A percentile compares a stretch with the other conserved stretches of the same genome.
Evolutionary conservation across 2,888 invertebrate species (phyloP).

Genomic region (Pyrrhosoma nymphula): DNA sequence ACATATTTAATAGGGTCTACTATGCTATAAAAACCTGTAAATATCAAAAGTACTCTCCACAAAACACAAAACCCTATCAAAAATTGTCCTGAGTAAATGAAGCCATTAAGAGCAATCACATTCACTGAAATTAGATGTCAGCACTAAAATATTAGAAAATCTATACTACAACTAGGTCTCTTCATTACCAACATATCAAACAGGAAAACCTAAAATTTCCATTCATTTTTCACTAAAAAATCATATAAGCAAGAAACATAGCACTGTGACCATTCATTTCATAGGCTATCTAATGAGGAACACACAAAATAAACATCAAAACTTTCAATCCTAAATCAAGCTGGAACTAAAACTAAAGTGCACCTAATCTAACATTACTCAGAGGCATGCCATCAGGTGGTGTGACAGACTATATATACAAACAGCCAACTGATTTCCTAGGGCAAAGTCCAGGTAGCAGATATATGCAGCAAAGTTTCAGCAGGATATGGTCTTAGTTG

Average conservation of each 20-base stretch:
- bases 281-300: not conserved
- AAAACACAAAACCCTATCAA: not conserved
- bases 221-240: not conserved
- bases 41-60: not conserved
- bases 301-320: not conserved
- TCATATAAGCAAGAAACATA: not conserved
- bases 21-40: not conserved
- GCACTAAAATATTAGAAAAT: not conserved
- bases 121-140: not conserved
- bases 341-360: not conserved
- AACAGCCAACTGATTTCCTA: conserved; percentile 7
- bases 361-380: not conserved
- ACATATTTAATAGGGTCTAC: not conserved
- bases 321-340: not conserved
- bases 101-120: not conserved
- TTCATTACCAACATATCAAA: not conserved
- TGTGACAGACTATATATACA: not conserved
- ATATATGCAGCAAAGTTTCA: not conserved
- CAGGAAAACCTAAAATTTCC: not conserved
- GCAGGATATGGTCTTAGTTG: not conserved
- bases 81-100: not conserved
- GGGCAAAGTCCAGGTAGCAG: not conserved
- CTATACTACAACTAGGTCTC: not conserved
- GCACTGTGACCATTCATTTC: not conserved
- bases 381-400: not conserved